Base-by-base conservation (phyloP, 2,888 invertebrate genomes). In the Hoplodrina blanda region DNA sequence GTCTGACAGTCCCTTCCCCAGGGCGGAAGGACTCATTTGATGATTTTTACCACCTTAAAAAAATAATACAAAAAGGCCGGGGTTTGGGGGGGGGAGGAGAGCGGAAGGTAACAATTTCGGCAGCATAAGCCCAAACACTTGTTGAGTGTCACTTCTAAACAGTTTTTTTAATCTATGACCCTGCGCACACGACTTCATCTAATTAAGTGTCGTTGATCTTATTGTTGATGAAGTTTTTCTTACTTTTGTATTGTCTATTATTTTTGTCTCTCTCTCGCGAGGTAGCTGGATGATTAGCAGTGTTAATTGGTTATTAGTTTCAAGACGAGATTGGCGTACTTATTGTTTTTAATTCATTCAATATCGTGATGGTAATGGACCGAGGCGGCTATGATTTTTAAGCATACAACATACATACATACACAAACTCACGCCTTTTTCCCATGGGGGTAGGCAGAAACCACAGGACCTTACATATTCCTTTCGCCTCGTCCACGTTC, bases 181-280 rank as follows among this genome's bases (percentile, higher is more conserved):
- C 41, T 19, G 56, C 41, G 46, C 71, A 46, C 71, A 76, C 68
- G 68, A 52, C 15, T 66, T 19, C 46, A 30, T 53, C 46, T 75
- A 46, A 41, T 49, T 33, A 71, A 71, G 62, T 72, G 78, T 71
- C 79, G 62, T 79, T 75, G 69, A 78, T 81, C 74, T 67, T 66
- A 64, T 77, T 53, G 37, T 64, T 53, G 49, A 62, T 67, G 60
- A 62, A 50, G 72, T 71, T 71, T 78, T 74, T 73, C 56, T 77
- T 59, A 25, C 10, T 4, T 25, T 50, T 37, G 25, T 59, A 56
- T 20, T 57, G 37, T 37, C 8, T 37, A 59, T 69, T 59, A 50
- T 76, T 52, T 5, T 33, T 20, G 57, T 73, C 76, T 69, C 37
- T 49, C 7, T 10, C 33, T 55, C 19, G 69, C 76, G 76, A 60